Conservation (phyloP, 2,888 invertebrate species). For the Ceratothoa steindachneri region DNA sequence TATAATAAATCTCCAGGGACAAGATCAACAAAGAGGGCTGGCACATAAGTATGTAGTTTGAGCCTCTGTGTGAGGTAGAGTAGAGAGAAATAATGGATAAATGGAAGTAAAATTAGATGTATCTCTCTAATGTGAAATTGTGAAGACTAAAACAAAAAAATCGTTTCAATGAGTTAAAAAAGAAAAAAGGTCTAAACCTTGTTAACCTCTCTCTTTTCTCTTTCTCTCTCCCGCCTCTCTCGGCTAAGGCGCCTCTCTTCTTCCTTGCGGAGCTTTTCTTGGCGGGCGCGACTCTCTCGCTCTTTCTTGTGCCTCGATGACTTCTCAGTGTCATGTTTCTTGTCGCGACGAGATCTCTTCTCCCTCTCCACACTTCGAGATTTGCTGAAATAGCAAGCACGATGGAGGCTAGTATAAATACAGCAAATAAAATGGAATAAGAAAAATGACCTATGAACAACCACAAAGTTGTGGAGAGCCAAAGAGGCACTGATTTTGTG, state of each 20-base stretch:
- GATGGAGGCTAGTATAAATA: no score
- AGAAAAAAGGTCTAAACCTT: no score
- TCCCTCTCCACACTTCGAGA: slow-evolving; percentile 35
- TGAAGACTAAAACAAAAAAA: no score
- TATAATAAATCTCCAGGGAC: no score
- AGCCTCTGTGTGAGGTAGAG: no score
- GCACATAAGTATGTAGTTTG: no score
- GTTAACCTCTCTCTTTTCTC: slow-evolving; percentile 25
- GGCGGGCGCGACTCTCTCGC: neutral
- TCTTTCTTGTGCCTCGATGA: slow-evolving; percentile 9
- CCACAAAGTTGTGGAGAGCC: slow-evolving; percentile 16
- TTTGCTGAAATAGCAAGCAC: slow-evolving; percentile 15
- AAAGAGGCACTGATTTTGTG: neutral
- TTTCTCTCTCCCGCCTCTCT: slow-evolving; percentile 33
- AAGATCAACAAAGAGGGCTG: no score
- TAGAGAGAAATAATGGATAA: no score
- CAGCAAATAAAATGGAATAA: neutral
- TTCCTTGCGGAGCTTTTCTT: neutral
- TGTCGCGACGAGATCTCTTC: slow-evolving; percentile 29
- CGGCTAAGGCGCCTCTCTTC: slow-evolving; percentile 19
- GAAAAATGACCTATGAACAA: neutral
- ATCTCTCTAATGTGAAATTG: no score
- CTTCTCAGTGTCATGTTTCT: slow-evolving; percentile 11
- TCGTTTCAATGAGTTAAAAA: no score
- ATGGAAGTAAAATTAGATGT: no score